These are phyloP conservation scores for Caretta caretta DNA, from an alignment of 2,113 vertebrate genomes.

Conservation along the genomic window DNA sequence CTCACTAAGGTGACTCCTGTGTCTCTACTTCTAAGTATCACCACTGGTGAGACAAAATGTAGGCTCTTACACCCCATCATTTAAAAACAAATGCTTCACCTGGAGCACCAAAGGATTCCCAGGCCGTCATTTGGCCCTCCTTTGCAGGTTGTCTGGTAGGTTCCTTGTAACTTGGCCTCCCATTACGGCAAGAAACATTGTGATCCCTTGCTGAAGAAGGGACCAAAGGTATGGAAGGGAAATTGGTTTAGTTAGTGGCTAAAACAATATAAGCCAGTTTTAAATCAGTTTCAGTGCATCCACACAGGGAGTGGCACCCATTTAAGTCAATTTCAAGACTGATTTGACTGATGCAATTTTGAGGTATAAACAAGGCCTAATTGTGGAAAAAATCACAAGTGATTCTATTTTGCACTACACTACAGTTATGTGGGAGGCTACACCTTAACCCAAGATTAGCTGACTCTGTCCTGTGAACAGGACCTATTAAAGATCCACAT, in stretches of 20 bases:
- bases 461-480: background rate
- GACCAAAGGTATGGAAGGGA: background rate
- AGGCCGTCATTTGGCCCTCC: background rate
- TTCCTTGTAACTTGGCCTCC: background rate
- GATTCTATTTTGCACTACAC: background rate
- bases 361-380: background rate
- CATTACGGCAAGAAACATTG: accelerated
- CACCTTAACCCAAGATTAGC: background rate
- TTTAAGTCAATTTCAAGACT: background rate
- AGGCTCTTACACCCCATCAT: background rate
- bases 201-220: background rate
- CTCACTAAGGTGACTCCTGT: background rate
- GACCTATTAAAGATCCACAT: background rate
- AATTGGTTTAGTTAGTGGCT: background rate
- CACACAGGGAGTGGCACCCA: background rate
- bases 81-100: background rate
- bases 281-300: background rate
- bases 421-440: background rate
- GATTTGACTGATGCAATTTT: background rate
- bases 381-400: background rate
- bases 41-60: background rate
- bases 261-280: background rate
- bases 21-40: background rate
- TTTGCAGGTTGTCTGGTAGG: background rate
- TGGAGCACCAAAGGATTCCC: background rate